phyloP scores from a whole-genome alignment of 2,888 invertebrate species.

The Parnassius smintheus region DNA sequence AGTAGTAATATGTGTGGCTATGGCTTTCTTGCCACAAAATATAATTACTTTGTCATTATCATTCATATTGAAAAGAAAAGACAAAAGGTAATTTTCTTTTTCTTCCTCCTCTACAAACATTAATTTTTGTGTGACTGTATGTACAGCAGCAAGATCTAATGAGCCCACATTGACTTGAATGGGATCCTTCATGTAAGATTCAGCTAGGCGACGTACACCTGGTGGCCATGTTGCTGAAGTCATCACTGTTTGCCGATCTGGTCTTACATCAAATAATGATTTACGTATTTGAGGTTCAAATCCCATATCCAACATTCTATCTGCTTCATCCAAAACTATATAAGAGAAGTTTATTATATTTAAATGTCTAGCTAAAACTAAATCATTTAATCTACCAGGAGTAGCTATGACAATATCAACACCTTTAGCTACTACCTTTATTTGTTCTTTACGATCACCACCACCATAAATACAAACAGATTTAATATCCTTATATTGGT shows the following conservation, averaged over 20 bases:
- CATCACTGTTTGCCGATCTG: slow-evolving; percentile 97
- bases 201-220: slow-evolving; percentile 91
- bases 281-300: slow-evolving; percentile 94
- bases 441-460: slow-evolving; percentile 89
- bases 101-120: slow-evolving; percentile 86
- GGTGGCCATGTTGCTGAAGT: slow-evolving; percentile 98
- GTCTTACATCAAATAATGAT: slow-evolving; percentile 89
- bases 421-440: slow-evolving; percentile 86
- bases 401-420: slow-evolving; percentile 98
- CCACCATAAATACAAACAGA: slow-evolving; percentile 97
- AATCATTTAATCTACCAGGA: slow-evolving; percentile 95
- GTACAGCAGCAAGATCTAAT: slow-evolving; percentile 93
- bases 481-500: slow-evolving; percentile 92
- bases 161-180: slow-evolving; percentile 95
- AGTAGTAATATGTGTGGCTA: slow-evolving; percentile 91
- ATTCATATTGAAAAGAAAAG: slow-evolving; percentile 86
- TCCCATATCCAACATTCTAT: slow-evolving; percentile 93
- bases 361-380: slow-evolving; percentile 87
- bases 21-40: slow-evolving; percentile 93
- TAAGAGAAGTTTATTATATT: slow-evolving; percentile 91
- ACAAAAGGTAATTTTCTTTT: slow-evolving; percentile 84
- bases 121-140: no score
- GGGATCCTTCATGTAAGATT: slow-evolving; percentile 93
- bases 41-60: slow-evolving; percentile 92
- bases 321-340: slow-evolving; percentile 95